These are phyloP conservation scores for Patella caerulea DNA, from an alignment of 2,888 invertebrate species.

Conservation along the genomic window DNA sequence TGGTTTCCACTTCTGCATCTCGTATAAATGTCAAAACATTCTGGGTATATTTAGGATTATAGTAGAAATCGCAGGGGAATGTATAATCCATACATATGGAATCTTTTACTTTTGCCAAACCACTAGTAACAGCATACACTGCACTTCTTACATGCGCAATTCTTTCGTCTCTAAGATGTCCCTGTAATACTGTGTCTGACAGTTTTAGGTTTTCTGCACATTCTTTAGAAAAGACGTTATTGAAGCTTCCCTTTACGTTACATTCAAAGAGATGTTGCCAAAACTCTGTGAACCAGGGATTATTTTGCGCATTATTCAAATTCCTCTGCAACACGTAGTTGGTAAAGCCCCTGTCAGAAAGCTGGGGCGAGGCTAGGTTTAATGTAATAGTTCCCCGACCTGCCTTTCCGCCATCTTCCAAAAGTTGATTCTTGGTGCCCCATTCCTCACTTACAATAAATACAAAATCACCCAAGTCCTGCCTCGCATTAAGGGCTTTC, in stretches of 20 bases:
- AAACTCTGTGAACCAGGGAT: conserved; percentile 61
- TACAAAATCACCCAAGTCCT: conserved; percentile 41
- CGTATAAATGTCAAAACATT: conserved; percentile 12
- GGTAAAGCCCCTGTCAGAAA: conserved; percentile 22
- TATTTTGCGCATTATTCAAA: conserved; percentile 37
- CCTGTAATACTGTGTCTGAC: conserved; percentile 26
- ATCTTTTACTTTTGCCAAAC: conserved; percentile 43
- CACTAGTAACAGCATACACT: conserved; percentile 52
- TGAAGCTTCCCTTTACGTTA: conserved; percentile 46
- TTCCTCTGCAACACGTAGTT: conserved; percentile 28
- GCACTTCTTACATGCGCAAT: conserved; percentile 57
- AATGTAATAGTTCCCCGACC: conserved; percentile 53
- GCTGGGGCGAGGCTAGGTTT: conserved; percentile 38
- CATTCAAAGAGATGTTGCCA: conserved; percentile 59
- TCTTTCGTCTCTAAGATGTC: conserved; percentile 47
- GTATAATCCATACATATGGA: conserved; percentile 42
- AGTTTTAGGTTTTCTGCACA: conserved; percentile 38
- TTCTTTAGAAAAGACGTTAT: conserved; percentile 35
- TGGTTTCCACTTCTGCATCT: conserved; percentile 24
- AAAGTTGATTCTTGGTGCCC: conserved; percentile 48
- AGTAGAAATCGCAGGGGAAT: conserved; percentile 48
- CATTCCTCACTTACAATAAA: conserved; percentile 62
- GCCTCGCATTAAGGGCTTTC: conserved; percentile 36
- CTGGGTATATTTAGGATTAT: conserved; percentile 16
- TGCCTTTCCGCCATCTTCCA: conserved; percentile 38